Conservation (phyloP, 2,888 invertebrate genomes). For the Morpho achilles region DNA sequence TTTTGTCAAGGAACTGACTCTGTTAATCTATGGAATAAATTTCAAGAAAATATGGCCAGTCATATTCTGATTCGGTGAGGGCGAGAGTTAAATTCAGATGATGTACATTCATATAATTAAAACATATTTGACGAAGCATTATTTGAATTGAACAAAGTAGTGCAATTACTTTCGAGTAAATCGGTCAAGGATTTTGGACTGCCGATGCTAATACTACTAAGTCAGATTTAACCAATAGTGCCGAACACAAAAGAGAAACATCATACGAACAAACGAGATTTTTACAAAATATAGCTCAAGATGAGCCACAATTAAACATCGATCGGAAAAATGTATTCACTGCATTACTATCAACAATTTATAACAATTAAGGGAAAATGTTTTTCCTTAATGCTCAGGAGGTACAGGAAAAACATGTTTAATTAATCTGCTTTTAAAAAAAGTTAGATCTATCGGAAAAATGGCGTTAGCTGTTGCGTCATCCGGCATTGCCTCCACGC, state of each 20-base stretch:
- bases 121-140: conserved; percentile 32
- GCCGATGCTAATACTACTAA: conserved; percentile 32
- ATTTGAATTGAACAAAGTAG: conserved; percentile 23
- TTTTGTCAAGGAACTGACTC: conserved; percentile 32
- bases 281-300: conserved; percentile 31
- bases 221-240: conserved; percentile 33
- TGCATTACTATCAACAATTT: conserved; percentile 27
- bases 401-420: conserved; percentile 28
- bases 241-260: conserved; percentile 32
- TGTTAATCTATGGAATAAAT: conserved; percentile 31
- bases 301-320: conserved; percentile 32
- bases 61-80: conserved; percentile 32
- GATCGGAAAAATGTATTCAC: conserved; percentile 31
- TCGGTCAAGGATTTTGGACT: conserved; percentile 31
- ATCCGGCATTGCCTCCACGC: conserved; percentile 35
- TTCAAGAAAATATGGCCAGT: conserved; percentile 31
- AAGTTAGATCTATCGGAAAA: conserved; percentile 29
- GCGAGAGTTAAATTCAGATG: conserved; percentile 30
- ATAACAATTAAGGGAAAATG: conserved; percentile 28
- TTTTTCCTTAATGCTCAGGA: conserved; percentile 26
- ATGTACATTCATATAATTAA: conserved; percentile 31
- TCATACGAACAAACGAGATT: conserved; percentile 31
- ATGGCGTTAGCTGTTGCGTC: conserved; percentile 43
- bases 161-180: conserved; percentile 25
- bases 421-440: conserved; percentile 25